Conservation (phyloP, 2,113 vertebrate genomes). For the Nansenia antarctica region DNA sequence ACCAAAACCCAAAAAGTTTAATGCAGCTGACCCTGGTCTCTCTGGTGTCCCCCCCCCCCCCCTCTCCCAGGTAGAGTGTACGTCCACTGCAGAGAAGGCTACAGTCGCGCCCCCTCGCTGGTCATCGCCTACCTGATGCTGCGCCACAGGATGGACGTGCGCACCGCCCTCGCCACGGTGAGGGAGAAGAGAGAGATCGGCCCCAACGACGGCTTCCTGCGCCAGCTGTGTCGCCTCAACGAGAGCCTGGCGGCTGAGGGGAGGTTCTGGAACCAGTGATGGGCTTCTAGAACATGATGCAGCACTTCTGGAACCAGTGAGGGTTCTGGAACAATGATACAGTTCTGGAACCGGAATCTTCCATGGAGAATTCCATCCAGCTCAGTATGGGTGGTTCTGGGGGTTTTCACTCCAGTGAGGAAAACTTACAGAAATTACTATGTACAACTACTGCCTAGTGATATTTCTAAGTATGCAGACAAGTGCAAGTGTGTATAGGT, state of each 20-base stretch:
- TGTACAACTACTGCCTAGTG: not conserved
- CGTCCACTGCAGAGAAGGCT: slow-evolving; percentile 94
- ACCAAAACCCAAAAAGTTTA: no score
- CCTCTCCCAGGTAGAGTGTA: slow-evolving; percentile 82
- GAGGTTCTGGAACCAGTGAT: slow-evolving; percentile 46
- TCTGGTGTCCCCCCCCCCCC: not conserved
- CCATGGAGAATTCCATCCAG: no score
- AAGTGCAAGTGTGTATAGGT: not conserved
- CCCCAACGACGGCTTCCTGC: slow-evolving; percentile 93
- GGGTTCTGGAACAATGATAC: no score
- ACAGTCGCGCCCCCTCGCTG: slow-evolving; percentile 91
- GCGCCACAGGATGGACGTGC: slow-evolving; percentile 82
- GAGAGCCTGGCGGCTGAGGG: slow-evolving; percentile 76
- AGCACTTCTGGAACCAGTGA: no score
- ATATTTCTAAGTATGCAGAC: not conserved
- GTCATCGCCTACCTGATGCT: slow-evolving; percentile 96
- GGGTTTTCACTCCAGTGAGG: not conserved
- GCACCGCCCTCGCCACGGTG: slow-evolving; percentile 79
- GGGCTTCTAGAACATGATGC: no score
- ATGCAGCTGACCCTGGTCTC: no score
- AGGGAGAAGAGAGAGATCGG: slow-evolving; percentile 90
- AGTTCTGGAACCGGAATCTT: no score
- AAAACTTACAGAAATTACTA: not conserved
- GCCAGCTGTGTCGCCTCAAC: slow-evolving; percentile 90
- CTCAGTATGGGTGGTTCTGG: not conserved